Percentiles rank a stretch among this genome's conserved stretches.
These are phyloP conservation scores for Dissostichus mawsoni DNA, from an alignment of 2,113 vertebrate species.

Conservation along the genomic window DNA sequence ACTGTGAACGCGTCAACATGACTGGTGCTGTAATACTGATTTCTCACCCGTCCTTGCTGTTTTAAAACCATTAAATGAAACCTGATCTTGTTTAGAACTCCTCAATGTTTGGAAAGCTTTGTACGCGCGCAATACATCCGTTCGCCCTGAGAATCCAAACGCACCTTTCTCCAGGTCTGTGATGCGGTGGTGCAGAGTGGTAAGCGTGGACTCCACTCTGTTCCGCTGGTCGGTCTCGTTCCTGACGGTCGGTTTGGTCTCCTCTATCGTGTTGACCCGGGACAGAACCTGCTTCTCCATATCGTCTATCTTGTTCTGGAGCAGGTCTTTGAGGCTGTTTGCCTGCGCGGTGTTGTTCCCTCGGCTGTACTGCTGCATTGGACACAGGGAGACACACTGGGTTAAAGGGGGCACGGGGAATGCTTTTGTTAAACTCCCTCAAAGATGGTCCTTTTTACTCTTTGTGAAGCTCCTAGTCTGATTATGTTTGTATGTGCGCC, in stretches of 20 bases:
- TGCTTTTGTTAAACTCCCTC: slow-evolving; percentile 14
- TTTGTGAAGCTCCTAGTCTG: not conserved
- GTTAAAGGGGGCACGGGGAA: slow-evolving; percentile 36
- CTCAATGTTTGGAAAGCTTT: not conserved
- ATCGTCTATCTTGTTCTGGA: slow-evolving; percentile 97
- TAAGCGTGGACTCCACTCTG: slow-evolving; percentile 94
- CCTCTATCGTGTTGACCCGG: slow-evolving; percentile 94
- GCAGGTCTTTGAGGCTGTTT: slow-evolving; percentile 93
- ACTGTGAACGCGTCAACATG: slow-evolving; percentile 8
- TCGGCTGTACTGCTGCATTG: slow-evolving; percentile 91
- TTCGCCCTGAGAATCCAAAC: slow-evolving; percentile 22
- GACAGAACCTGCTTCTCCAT: slow-evolving; percentile 97
- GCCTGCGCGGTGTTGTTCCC: slow-evolving; percentile 91
- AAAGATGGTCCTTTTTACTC: not conserved
- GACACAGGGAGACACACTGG: slow-evolving; percentile 49
- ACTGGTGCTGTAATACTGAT: not conserved
- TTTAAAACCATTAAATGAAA: not conserved
- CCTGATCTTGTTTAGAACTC: not conserved
- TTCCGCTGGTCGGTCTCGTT: slow-evolving; percentile 93
- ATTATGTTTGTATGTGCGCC: slow-evolving; percentile 4
- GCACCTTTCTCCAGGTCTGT: slow-evolving; percentile 97
- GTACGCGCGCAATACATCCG: not conserved
- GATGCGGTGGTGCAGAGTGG: slow-evolving; percentile 95
- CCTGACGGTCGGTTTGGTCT: slow-evolving; percentile 85
- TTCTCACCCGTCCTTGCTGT: no score